Conservation (phyloP, 2,888 invertebrate genomes). For the Lamellibrachia satsuma region DNA sequence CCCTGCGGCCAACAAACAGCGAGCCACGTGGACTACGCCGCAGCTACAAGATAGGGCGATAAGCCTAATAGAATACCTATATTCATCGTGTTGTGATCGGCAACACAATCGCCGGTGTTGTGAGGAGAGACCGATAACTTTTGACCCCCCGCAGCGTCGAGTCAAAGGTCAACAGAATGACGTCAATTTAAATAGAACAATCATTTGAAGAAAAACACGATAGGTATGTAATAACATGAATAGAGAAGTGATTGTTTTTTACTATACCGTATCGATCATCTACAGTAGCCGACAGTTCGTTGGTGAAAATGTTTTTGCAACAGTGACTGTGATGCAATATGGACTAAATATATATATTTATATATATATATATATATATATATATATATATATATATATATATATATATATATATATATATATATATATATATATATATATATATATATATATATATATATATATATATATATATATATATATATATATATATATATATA, state of each 20-base stretch:
- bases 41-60: background rate
- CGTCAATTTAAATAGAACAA: constrained; percentile 11
- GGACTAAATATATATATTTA: too few relatives aligned
- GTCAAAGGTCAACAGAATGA: background rate
- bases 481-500: too few relatives aligned
- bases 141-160: background rate
- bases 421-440: too few relatives aligned
- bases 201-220: background rate
- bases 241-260: background rate
- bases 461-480: too few relatives aligned
- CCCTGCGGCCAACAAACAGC: background rate
- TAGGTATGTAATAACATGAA: background rate
- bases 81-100: background rate
- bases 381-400: too few relatives aligned
- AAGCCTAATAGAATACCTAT: background rate
- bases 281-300: background rate
- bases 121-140: background rate
- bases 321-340: background rate
- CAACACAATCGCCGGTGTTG: background rate
- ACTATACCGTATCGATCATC: background rate
- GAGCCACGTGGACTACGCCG: background rate
- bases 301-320: background rate
- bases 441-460: too few relatives aligned
- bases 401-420: too few relatives aligned
- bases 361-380: too few relatives aligned